phyloP scores from a whole-genome alignment of 2,113 vertebrate species.

The Ardeotis arabs region DNA sequence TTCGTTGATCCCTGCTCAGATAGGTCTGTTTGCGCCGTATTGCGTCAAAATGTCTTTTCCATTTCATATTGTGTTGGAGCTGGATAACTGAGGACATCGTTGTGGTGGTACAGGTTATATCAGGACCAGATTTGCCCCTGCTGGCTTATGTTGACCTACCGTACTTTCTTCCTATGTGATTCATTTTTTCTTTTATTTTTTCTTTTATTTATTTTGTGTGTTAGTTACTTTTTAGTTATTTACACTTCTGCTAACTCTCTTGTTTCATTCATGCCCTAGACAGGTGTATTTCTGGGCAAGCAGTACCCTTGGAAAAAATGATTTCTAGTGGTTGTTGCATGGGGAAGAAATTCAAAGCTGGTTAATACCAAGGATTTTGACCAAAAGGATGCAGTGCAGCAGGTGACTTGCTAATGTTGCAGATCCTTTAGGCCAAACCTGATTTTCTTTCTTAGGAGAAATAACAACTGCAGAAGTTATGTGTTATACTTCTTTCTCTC shows the following conservation, averaged over 20 bases:
- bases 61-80: fast-evolving
- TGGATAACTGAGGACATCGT: not conserved
- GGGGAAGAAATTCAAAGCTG: not conserved
- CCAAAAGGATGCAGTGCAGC: not conserved
- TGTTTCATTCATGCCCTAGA: not conserved
- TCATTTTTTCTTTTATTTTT: not conserved
- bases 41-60: not conserved
- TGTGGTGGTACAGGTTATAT: not conserved
- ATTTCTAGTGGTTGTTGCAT: fast-evolving
- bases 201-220: fast-evolving
- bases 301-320: fast-evolving
- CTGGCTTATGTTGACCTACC: not conserved
- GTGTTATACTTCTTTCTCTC: not conserved
- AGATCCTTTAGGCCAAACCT: not conserved
- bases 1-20: not conserved
- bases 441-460: not conserved
- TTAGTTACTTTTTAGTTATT: not conserved
- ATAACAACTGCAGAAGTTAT: not conserved
- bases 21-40: fast-evolving
- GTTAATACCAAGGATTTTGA: not conserved
- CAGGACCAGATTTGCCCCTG: not conserved
- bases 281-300: fast-evolving
- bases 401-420: not conserved
- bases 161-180: not conserved
- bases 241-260: not conserved